These are phyloP conservation scores for Platichthys stellatus DNA, from an alignment of 2,113 vertebrate species.

Conservation along the genomic window DNA sequence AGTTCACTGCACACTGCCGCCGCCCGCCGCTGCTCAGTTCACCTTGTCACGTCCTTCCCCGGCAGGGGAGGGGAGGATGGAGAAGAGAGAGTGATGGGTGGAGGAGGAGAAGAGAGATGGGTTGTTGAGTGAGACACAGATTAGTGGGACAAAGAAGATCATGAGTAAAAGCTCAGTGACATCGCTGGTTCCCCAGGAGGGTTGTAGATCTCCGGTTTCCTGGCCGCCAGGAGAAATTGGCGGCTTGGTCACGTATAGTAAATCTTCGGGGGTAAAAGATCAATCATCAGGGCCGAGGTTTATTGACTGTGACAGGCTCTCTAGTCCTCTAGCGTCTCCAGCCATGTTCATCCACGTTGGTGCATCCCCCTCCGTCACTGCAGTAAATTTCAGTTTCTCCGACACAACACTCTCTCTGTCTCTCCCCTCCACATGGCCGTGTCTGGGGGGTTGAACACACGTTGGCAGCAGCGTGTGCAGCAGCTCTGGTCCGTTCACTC, in stretches of 20 bases:
- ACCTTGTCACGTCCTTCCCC: constrained; percentile 55
- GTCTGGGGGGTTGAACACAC: neutral
- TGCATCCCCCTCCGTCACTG: constrained; percentile 17
- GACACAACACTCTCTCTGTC: constrained; percentile 2
- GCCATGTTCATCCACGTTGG: neutral
- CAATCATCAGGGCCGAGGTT: neutral
- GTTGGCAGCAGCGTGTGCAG: neutral
- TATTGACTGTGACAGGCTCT: constrained; percentile 22
- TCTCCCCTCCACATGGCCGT: neutral
- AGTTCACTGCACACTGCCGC: constrained; percentile 29
- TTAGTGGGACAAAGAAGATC: neutral
- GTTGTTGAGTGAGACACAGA: constrained; percentile 23
- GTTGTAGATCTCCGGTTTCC: neutral
- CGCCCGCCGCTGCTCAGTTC: constrained; percentile 28
- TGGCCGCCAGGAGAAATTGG: neutral
- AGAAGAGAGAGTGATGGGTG: neutral
- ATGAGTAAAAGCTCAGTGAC: neutral
- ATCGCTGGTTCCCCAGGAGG: neutral
- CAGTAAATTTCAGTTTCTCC: too few species aligned
- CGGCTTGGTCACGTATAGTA: constrained; percentile 15
- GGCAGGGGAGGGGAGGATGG: constrained; percentile 6
- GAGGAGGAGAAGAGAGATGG: neutral
- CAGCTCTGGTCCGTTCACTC: neutral
- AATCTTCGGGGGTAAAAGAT: neutral
- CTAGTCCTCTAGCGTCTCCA: neutral